A percentile compares a stretch with the other conserved stretches of the same genome.
These are phyloP conservation scores for Leucophora obtusa DNA, from an alignment of 2,888 invertebrate genomes.

Conservation along the genomic window DNA sequence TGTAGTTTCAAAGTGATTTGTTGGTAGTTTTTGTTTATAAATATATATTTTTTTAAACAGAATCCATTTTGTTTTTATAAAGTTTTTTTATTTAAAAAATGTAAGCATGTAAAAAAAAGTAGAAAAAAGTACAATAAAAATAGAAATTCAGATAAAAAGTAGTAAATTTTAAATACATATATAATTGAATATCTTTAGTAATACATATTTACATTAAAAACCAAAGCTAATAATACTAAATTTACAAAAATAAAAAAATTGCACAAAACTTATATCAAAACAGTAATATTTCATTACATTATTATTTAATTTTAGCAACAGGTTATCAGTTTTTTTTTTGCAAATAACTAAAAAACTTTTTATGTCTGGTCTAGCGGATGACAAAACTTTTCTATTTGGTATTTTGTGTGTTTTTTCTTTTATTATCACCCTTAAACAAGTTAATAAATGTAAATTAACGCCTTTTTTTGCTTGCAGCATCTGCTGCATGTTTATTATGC, in stretches of 20 bases:
- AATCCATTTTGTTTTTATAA: slow-evolving; percentile 55
- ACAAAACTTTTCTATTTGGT: slow-evolving; percentile 49
- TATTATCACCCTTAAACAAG: slow-evolving; percentile 68
- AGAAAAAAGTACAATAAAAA: slow-evolving; percentile 45
- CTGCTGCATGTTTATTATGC: slow-evolving; percentile 44
- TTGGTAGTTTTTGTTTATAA: neutral
- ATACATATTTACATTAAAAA: slow-evolving; percentile 29
- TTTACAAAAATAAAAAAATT: slow-evolving; percentile 30
- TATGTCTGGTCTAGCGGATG: slow-evolving; percentile 41
- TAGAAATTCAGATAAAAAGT: slow-evolving; percentile 35
- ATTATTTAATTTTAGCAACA: slow-evolving; percentile 32
- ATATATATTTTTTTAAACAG: neutral
- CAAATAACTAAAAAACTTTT: slow-evolving; percentile 41
- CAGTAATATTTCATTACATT: too few species aligned
- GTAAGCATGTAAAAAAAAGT: slow-evolving; percentile 61
- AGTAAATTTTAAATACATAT: slow-evolving; percentile 2
- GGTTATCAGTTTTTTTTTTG: slow-evolving; percentile 33
- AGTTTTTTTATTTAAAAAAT: slow-evolving; percentile 30
- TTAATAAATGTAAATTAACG: slow-evolving; percentile 75
- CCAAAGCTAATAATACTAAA: slow-evolving; percentile 26
- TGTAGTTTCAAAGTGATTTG: slow-evolving; percentile 44
- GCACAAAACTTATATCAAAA: slow-evolving; percentile 7
- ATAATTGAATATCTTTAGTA: slow-evolving; percentile 16
- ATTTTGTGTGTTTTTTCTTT: slow-evolving; percentile 51
- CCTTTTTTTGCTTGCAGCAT: slow-evolving; percentile 56